These are phyloP conservation scores for Andrena haemorrhoa DNA, from an alignment of 2,888 invertebrate genomes.

Conservation along the genomic window DNA sequence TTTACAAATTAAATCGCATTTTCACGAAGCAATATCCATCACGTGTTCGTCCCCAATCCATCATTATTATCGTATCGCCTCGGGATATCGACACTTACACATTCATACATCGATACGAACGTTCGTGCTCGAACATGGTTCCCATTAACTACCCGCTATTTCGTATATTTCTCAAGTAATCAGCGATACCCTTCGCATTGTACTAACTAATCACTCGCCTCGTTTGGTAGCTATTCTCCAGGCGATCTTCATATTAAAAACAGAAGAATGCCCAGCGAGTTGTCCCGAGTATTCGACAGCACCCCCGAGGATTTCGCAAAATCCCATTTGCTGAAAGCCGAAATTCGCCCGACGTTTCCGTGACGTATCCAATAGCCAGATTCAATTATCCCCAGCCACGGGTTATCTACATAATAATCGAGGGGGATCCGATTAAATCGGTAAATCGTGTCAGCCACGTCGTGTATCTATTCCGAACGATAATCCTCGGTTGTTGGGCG, in stretches of 20 bases:
- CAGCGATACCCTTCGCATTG: not conserved
- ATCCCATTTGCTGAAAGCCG: conserved; percentile 26
- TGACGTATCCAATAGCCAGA: conserved; percentile 36
- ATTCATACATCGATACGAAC: conserved; percentile 29
- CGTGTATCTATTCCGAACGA: not conserved
- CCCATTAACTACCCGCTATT: not conserved
- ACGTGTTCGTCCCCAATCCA: conserved; percentile 45
- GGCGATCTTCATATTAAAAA: not conserved
- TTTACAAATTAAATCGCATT: conserved; percentile 27
- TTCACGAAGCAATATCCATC: conserved; percentile 43
- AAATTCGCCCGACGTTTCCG: conserved; percentile 23
- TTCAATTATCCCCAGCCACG: conserved; percentile 47
- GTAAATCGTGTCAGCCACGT: conserved; percentile 42
- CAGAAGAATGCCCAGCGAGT: not conserved
- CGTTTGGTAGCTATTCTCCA: not conserved
- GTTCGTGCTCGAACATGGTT: conserved; percentile 18
- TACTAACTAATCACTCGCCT: not conserved
- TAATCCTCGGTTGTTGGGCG: not conserved
- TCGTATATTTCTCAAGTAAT: not conserved
- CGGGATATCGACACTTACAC: conserved; percentile 29
- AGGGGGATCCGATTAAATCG: conserved; percentile 52
- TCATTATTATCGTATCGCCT: conserved; percentile 25
- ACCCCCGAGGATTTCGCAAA: conserved; percentile 23
- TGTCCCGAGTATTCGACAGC: not conserved
- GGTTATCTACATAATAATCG: conserved; percentile 56